Base-by-base conservation (phyloP, 2,888 invertebrate species). In the Cephus pulcher region DNA sequence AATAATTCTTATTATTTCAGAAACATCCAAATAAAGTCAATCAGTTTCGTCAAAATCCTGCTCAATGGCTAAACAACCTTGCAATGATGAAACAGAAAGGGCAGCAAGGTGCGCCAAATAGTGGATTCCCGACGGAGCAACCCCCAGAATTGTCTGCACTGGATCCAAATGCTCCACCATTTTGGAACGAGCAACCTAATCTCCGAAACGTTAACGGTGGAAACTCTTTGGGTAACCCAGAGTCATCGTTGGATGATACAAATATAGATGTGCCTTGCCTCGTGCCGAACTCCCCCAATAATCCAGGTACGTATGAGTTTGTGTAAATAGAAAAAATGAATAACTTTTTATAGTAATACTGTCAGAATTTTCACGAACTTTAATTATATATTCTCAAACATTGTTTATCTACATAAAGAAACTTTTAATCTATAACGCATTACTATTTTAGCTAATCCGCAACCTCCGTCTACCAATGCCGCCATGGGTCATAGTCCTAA, bases 21-120 rank as follows among this genome's bases (percentile, higher is more conserved):
- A 98, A 98, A 93, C 96, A 97, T 92, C 98, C 98, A 4, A 93
- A 97, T 86, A 98, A 98, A 93, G 95, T 96, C 91, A 96, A 96
- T 78, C 97, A 97, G 89, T 96, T 97, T 91, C 94, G 97, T 87
- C 97, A 96, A 89, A 96, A 96, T 89, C 95, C 96, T 75, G 95
- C 95, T 34, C 96, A 96, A 88, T 96, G 96, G 96, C 92, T 96
- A 69, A 96, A 95, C 89, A 96, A 95, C 89, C 93, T 96, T 75
- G 95, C 95, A 74, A 95, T 95, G 94, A 95, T 95, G 86, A 96
- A 96, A 90, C 95, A 95, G 84, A 94, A 95, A 84, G 94, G 94
- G 37, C 80, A 93, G 91, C 87, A 93, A 92, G 93, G 93, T 92
- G 93, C 93, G 92, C 93, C 89, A 69, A 89, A 88, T 81, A 89